Percentiles rank a stretch among this genome's conserved stretches.
These are phyloP conservation scores for Coelinius sp. DNA, from an alignment of 2,888 invertebrate genomes.

Conservation along the genomic window DNA sequence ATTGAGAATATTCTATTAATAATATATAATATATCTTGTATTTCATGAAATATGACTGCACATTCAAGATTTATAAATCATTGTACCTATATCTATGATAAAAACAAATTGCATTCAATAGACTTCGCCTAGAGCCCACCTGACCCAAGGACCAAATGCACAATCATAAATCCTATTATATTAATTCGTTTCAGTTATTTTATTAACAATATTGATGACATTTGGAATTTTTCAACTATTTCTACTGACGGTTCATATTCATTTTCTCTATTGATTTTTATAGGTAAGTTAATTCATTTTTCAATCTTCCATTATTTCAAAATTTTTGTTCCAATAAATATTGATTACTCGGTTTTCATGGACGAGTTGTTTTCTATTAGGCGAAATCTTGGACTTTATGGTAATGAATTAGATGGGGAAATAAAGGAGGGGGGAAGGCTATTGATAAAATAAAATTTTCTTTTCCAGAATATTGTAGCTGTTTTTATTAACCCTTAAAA, in stretches of 20 bases:
- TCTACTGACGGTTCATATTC: too few relatives aligned
- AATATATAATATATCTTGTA: slow-evolving; percentile 65
- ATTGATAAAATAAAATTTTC: background rate
- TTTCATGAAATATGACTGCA: slow-evolving; percentile 63
- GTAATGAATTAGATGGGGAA: background rate
- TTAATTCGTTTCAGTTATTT: background rate
- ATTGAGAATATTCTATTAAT: slow-evolving; percentile 63
- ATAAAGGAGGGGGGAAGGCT: background rate
- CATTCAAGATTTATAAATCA: slow-evolving; percentile 69
- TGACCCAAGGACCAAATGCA: slow-evolving; percentile 70
- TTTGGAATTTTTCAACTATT: too few relatives aligned
- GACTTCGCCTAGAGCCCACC: slow-evolving; percentile 68
- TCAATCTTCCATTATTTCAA: background rate
- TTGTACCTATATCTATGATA: slow-evolving; percentile 65
- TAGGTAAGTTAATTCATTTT: background rate
- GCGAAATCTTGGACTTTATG: background rate
- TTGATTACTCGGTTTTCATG: too few relatives aligned
- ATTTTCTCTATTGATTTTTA: background rate
- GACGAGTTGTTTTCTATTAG: background rate
- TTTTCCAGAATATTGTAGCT: background rate
- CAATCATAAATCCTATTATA: slow-evolving; percentile 58
- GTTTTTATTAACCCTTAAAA: background rate
- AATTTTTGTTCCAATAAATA: too few relatives aligned
- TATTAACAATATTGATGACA: background rate
- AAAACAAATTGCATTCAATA: slow-evolving; percentile 60